Conservation (phyloP, 2,797 vertebrate species). For the Calcarius lapponicus region DNA sequence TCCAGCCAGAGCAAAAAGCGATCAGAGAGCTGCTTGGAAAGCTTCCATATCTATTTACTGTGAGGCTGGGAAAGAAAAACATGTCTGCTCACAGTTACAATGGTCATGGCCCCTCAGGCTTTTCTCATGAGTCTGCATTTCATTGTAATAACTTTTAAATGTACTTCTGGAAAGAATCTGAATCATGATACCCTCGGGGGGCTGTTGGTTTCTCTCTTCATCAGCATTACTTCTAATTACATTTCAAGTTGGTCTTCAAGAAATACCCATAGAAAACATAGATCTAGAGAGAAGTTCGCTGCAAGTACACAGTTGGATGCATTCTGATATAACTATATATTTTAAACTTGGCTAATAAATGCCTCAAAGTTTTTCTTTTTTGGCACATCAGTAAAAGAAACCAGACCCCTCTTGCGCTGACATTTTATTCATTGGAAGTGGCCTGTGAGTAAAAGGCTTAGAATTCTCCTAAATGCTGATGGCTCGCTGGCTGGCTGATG, state of each 20-base stretch:
- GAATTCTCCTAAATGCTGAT: conserved; percentile 33
- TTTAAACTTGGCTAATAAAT: neutral
- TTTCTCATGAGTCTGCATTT: conserved; percentile 25
- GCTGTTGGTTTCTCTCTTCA: neutral
- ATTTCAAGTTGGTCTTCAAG: neutral
- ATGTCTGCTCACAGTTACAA: neutral
- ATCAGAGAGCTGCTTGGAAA: neutral
- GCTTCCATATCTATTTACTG: conserved; percentile 23
- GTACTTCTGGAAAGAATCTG: conserved; percentile 13
- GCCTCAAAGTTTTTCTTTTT: neutral
- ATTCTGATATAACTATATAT: neutral
- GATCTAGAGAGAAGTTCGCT: neutral
- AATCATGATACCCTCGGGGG: neutral
- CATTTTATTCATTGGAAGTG: conserved; percentile 54
- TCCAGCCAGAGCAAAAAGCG: neutral
- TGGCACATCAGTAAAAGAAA: conserved; percentile 23
- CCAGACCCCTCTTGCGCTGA: neutral
- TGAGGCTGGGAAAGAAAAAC: conserved; percentile 24
- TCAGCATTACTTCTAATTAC: conserved; percentile 5
- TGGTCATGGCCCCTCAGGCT: conserved; percentile 21
- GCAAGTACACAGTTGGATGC: neutral
- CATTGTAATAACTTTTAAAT: conserved; percentile 21
- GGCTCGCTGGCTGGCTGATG: conserved; percentile 12
- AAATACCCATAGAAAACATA: neutral
- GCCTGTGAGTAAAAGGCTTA: conserved; percentile 64